Evolutionary conservation across 2,888 invertebrate species (phyloP).

Genomic region (Platypus cylindrus): DNA sequence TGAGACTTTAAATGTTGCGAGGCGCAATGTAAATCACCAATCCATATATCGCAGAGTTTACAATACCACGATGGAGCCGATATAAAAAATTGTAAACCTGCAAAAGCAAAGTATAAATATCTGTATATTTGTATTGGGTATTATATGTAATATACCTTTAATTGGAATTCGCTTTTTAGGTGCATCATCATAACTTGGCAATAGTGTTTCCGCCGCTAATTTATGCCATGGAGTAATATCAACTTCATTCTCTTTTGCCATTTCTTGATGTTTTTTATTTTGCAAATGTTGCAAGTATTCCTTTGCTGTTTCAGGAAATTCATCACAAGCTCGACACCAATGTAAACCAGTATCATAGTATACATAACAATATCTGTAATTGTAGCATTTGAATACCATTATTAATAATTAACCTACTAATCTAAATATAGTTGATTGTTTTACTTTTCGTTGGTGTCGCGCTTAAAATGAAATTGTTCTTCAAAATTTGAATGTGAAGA

Average conservation of each 20-base stretch:
- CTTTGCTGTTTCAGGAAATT: conserved; percentile 76
- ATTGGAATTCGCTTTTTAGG: conserved; percentile 70
- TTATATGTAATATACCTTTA: conserved; percentile 42
- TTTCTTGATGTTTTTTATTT: conserved; percentile 60
- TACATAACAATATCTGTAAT: conserved; percentile 54
- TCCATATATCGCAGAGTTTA: conserved; percentile 76
- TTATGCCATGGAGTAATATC: conserved; percentile 73
- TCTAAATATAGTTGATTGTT: no score
- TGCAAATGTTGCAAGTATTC: conserved; percentile 77
- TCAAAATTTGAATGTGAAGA: no score
- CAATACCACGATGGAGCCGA: conserved; percentile 84
- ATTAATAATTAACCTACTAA: no score
- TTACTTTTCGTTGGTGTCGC: no score
- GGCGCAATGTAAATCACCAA: conserved; percentile 80
- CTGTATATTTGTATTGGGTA: background rate
- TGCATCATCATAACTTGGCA: conserved; percentile 55
- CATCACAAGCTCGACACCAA: conserved; percentile 79
- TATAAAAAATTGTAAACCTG: conserved; percentile 78
- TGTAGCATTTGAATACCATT: no score
- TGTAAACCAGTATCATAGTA: conserved; percentile 85
- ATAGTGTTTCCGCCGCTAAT: conserved; percentile 46
- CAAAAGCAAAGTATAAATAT: conserved; percentile 18
- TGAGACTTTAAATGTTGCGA: conserved; percentile 73
- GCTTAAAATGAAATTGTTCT: no score
- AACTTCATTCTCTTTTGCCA: conserved; percentile 42